Base-by-base conservation (phyloP, 1,140 invertebrate species). In the Arctopsyche grandis region DNA sequence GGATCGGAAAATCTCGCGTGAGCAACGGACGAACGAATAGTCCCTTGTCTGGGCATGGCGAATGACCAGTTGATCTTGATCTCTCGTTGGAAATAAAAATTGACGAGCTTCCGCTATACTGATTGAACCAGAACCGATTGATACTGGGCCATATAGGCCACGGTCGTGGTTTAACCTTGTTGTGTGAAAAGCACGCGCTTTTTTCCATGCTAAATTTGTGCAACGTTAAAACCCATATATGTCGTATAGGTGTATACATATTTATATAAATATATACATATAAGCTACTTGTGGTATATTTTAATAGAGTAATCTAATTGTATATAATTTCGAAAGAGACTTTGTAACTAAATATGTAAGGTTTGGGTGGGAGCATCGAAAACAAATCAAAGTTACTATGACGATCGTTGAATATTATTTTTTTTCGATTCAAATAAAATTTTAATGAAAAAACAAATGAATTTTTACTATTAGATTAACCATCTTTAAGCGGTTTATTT, bases 11-110 rank as follows among this genome's bases (percentile, higher is more conserved):
- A 52, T 52, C 48, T 66, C 24, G 63, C 63, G 63, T 66, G 63
- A 22, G 21, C 24, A 12, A 26, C 63, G 21, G 24, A 24, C 63
- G 63, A 5, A 66, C 9, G 21, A 60, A 60, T 52, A 5, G 24
- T 66, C 63, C 21, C 21, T 22, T 66, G 9, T 66, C 12, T 12
- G 9, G 48, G 10, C 63, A 22, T 60, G n/a, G 63, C 24, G 19
- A 22, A 66, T 24, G 22, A 66, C 63, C 63, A 22, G 63, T 66
- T 66, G 63, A 66, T 66, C 63, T 66, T 66, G 63, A 66, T 66
- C 63, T 66, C 63, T 26, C 9, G 22, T 26, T 66, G 63, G 63
- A 66, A 26, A 66, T 66, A 66, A 26, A 66, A 66, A 10, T 26
- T 16, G 58, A 22, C n/a, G 14, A 26, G 22, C 63, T 66, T 66